Base-by-base conservation (phyloP, 2,113 vertebrate genomes). In the Echinops telfairi region DNA sequence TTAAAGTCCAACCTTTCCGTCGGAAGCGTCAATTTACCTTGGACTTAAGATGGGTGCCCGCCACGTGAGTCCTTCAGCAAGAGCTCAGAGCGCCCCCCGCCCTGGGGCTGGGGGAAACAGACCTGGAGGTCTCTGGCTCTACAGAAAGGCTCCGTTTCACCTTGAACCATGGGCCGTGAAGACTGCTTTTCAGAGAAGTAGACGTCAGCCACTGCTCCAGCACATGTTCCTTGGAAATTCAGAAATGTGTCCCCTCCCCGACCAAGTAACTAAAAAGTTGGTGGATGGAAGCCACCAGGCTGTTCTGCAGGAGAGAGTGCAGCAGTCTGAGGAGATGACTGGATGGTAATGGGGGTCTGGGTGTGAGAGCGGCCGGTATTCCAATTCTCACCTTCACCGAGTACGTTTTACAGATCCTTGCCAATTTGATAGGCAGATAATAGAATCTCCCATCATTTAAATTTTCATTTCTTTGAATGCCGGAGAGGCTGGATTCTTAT, bases 191-290 rank as follows among this genome's bases (percentile, higher is more conserved):
- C 58, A 79, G 29, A 57, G 68, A 96, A 75, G 73, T 10, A 89
- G 87, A 76, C 90, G 15, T 60, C 40, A n/a, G 94, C 82, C 78
- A 83, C 90, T 94, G 68, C 92, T 92, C 95, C 77, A 92, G 81
- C 73, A 93, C 47, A 93, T 80, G 75, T 94, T 94, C 95, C 95
- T 93, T 86, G 68, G 90, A 96, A 96, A 95, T 91, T 83, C 77
- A 92, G 94, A 94, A 83, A 88, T 62, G 33, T 81, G 68, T 3
- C 81, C 80, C 88, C 16, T 23, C 16, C 60, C 60, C 60, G 2
- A 62, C 60, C 60, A 62, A 62, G 12, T 33, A 29, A 27, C 64
- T 29, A 25, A 66, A 66, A 66, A 25, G 64, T 66, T 25, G 25
- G 20, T 66, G 64, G 64, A 29, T 27, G 29, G 3, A 27, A 66